phyloP scores from a whole-genome alignment of 2,113 vertebrate genomes.

The Eudyptes chrysolophus region DNA sequence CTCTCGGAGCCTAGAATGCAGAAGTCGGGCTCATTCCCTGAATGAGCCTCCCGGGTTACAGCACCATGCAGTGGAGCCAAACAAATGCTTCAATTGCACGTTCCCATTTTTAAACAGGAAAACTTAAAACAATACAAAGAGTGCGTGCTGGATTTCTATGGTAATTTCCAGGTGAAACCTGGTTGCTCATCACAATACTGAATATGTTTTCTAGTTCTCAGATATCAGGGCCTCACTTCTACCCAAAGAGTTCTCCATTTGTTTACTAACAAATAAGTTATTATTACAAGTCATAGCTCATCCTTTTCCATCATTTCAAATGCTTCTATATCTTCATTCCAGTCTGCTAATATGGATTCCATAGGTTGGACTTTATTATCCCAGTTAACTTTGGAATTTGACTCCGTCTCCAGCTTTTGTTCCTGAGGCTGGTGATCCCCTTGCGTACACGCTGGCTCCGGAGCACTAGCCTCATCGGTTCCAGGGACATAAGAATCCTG shows the following conservation, averaged over 20 bases:
- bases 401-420: conserved; percentile 65
- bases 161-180: conserved; percentile 51
- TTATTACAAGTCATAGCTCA: conserved; percentile 88
- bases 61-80: conserved; percentile 1
- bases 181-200: conserved; percentile 64
- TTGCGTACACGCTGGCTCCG: conserved; percentile 51
- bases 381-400: conserved; percentile 69
- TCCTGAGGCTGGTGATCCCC: conserved; percentile 73
- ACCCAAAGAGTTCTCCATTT: conserved; percentile 60
- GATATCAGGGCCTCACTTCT: conserved; percentile 41
- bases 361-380: conserved; percentile 80
- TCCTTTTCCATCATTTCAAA: conserved; percentile 99
- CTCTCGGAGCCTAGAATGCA: neutral
- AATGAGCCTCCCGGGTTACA: conserved; percentile 4
- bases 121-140: conserved; percentile 50
- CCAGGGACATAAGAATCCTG: conserved; percentile 12
- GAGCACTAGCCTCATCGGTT: conserved; percentile 1
- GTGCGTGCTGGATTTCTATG: conserved; percentile 49
- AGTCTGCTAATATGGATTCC: conserved; percentile 94
- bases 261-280: conserved; percentile 66
- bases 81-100: conserved; percentile 37
- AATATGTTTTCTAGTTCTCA: conserved; percentile 46
- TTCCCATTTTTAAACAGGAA: conserved; percentile 65
- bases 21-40: neutral
- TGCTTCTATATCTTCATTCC: conserved; percentile 97